Evolutionary conservation across 2,797 vertebrate genomes (phyloP).

Genomic region (Okamejei kenojei): DNA sequence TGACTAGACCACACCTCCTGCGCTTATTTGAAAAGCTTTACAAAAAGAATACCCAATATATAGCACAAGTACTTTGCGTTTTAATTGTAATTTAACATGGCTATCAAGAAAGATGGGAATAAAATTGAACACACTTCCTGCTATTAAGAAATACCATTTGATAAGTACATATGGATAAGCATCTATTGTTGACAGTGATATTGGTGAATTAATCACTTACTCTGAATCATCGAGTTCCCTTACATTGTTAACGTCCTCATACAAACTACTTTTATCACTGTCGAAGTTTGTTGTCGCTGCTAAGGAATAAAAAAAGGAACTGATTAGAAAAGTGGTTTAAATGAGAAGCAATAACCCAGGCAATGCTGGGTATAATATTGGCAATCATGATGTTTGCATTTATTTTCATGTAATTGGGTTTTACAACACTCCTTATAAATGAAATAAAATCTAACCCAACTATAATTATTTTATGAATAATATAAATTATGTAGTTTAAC

Average conservation of each 20-base stretch:
- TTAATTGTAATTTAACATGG: neutral
- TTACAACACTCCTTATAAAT: too few species aligned
- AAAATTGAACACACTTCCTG: neutral
- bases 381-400: too few species aligned
- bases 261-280: neutral
- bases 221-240: constrained; percentile 4
- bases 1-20: neutral
- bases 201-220: constrained; percentile 25
- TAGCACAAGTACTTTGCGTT: too few species aligned
- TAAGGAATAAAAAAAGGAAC: neutral
- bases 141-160: neutral
- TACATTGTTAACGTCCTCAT: neutral
- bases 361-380: too few species aligned
- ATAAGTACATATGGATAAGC: neutral
- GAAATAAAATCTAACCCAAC: too few species aligned
- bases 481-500: too few species aligned
- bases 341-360: neutral
- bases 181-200: neutral
- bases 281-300: neutral
- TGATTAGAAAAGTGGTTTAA: neutral
- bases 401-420: too few species aligned
- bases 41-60: neutral
- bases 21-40: neutral
- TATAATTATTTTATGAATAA: too few species aligned
- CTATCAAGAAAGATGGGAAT: neutral